A percentile compares a stretch with the other conserved stretches of the same genome.
phyloP scores from a whole-genome alignment of 2,113 vertebrate genomes.

The Coryphaenoides rupestris region DNA sequence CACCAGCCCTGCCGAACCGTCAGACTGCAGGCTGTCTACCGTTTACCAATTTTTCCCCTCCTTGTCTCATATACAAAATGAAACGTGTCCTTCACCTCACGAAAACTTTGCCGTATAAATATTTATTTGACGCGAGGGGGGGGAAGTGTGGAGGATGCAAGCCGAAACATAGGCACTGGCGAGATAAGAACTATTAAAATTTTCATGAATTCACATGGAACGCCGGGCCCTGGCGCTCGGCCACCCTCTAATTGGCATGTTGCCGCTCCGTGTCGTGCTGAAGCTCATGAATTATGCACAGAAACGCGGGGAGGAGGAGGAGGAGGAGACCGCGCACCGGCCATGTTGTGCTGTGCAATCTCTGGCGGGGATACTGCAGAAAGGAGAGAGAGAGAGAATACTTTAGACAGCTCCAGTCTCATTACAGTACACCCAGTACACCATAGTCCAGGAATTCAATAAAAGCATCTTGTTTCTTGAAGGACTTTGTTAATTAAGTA shows the following conservation, averaged over 20 bases:
- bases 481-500: conserved; percentile 52
- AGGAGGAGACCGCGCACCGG: conserved; percentile 60
- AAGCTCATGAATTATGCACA: conserved; percentile 71
- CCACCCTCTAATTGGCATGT: conserved; percentile 69
- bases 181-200: conserved; percentile 58
- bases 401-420: conserved; percentile 56
- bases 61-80: conserved; percentile 27
- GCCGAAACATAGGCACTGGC: conserved; percentile 26
- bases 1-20: too few species aligned
- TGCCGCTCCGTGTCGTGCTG: conserved; percentile 54
- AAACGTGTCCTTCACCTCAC: conserved; percentile 47
- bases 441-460: conserved; percentile 19
- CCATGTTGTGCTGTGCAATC: conserved; percentile 54
- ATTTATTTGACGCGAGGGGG: too few species aligned
- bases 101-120: conserved; percentile 55
- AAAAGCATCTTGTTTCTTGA: too few species aligned
- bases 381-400: conserved; percentile 55
- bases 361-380: conserved; percentile 32
- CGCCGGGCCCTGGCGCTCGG: conserved; percentile 52
- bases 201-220: conserved; percentile 67
- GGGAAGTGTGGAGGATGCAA: conserved; percentile 33
- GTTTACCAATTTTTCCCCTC: too few species aligned
- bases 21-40: too few species aligned
- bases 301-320: too few species aligned
- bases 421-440: conserved; percentile 41